These are phyloP conservation scores for Todiramphus chloris DNA, from an alignment of 2,113 vertebrate species.

Conservation along the genomic window DNA sequence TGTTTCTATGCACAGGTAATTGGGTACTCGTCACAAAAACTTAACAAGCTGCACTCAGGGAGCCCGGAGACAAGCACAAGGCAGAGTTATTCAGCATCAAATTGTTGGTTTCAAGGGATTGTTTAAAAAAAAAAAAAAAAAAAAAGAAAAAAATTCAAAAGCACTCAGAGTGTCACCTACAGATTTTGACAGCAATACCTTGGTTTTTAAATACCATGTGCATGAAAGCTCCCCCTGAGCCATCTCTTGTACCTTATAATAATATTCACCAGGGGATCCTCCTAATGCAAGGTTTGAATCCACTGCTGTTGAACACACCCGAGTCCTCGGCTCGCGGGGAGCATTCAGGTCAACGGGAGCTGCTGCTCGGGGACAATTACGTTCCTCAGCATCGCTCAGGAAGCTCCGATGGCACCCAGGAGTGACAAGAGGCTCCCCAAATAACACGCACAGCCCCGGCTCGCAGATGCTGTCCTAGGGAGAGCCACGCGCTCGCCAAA, in stretches of 20 bases:
- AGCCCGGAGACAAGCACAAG: background rate
- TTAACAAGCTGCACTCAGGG: background rate
- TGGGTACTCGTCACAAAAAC: background rate
- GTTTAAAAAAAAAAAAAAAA: background rate
- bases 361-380: background rate
- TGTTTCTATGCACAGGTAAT: background rate
- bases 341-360: background rate
- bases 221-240: slow-evolving; percentile 8
- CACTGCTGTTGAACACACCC: background rate
- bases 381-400: background rate
- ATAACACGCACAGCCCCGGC: background rate
- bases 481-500: background rate
- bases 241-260: slow-evolving; percentile 9
- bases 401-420: background rate
- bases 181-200: background rate
- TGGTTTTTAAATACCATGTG: background rate
- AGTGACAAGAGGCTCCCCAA: background rate
- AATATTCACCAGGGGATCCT: background rate
- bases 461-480: background rate
- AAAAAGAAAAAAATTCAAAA: background rate
- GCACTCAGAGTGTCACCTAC: background rate
- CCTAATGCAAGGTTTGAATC: background rate
- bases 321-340: background rate
- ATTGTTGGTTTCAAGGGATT: background rate
- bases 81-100: background rate